A percentile compares a stretch with the other conserved stretches of the same genome.
phyloP scores from a whole-genome alignment of 2,113 vertebrate genomes.

The Antigone vipio region DNA sequence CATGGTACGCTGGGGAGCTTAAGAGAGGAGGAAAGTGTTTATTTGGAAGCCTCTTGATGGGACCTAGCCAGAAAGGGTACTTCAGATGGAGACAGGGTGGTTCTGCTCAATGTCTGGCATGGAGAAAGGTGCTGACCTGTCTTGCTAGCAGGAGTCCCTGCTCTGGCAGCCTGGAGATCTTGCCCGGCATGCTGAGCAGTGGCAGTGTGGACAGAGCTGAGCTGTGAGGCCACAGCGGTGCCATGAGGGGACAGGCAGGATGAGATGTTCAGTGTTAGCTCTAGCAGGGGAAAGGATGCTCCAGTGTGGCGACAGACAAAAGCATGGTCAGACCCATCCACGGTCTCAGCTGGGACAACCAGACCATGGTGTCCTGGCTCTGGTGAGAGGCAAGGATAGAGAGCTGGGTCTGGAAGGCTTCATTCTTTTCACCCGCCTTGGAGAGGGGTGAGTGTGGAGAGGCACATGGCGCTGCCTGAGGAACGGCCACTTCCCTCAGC shows the following conservation, averaged over 20 bases:
- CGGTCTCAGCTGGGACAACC: background rate
- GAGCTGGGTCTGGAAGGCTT: background rate
- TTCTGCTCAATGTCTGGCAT: background rate
- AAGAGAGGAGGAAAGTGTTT: background rate
- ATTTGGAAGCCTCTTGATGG: background rate
- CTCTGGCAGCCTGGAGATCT: background rate
- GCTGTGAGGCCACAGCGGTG: background rate
- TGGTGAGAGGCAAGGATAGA: background rate
- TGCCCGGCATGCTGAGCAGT: background rate
- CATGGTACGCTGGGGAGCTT: background rate
- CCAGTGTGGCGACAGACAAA: background rate
- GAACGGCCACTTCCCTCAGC: accelerated
- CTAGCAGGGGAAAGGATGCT: background rate
- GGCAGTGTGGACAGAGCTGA: background rate
- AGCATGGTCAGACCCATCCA: background rate
- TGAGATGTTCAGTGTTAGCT: background rate
- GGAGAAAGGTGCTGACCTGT: background rate
- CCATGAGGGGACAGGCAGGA: background rate
- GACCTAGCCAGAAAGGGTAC: background rate
- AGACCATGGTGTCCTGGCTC: background rate
- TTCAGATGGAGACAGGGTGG: background rate
- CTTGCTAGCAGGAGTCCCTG: background rate
- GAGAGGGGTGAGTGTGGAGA: background rate
- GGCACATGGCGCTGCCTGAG: background rate
- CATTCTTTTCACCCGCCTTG: background rate